Evolutionary conservation across 2,797 vertebrate species (phyloP).

Genomic region (Coccyzus lansbergi): DNA sequence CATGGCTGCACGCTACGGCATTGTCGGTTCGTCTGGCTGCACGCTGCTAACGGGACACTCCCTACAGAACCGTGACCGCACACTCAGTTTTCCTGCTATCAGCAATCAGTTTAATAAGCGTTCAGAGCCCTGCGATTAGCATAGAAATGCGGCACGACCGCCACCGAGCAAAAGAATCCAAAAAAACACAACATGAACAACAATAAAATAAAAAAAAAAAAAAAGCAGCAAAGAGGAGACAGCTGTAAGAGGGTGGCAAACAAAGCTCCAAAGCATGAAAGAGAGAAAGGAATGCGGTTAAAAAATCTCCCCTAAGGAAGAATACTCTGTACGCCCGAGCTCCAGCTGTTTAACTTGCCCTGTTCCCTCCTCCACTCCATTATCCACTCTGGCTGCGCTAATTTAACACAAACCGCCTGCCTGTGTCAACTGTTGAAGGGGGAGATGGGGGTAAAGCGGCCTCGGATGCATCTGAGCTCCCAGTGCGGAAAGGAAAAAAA

Average conservation of each 20-base stretch:
- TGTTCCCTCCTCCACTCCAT: conserved; percentile 42
- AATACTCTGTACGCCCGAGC: conserved; percentile 44
- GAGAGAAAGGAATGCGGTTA: conserved; percentile 61
- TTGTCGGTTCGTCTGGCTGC: conserved; percentile 57
- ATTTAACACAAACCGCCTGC: conserved; percentile 47
- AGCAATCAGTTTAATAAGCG: conserved; percentile 63
- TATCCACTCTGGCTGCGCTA: conserved; percentile 36
- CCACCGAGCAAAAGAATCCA: neutral
- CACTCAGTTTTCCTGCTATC: conserved; percentile 56
- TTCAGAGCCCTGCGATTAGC: conserved; percentile 68
- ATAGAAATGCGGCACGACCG: conserved; percentile 44
- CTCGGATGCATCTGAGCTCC: neutral
- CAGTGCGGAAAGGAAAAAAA: neutral
- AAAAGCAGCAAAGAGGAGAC: neutral
- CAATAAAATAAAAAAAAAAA: neutral
- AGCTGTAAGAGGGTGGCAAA: conserved; percentile 62
- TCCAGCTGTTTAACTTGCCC: conserved; percentile 66
- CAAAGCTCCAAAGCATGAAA: conserved; percentile 67
- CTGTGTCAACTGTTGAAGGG: conserved; percentile 62
- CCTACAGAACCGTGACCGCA: conserved; percentile 68
- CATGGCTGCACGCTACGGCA: conserved; percentile 62
- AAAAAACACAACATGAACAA: neutral
- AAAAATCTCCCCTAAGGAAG: conserved; percentile 68
- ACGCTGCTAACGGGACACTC: conserved; percentile 67
- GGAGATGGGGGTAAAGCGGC: neutral